Percentiles rank a stretch among this genome's conserved stretches.
phyloP scores from a whole-genome alignment of 2,888 invertebrate species.

The Agelastica alni region DNA sequence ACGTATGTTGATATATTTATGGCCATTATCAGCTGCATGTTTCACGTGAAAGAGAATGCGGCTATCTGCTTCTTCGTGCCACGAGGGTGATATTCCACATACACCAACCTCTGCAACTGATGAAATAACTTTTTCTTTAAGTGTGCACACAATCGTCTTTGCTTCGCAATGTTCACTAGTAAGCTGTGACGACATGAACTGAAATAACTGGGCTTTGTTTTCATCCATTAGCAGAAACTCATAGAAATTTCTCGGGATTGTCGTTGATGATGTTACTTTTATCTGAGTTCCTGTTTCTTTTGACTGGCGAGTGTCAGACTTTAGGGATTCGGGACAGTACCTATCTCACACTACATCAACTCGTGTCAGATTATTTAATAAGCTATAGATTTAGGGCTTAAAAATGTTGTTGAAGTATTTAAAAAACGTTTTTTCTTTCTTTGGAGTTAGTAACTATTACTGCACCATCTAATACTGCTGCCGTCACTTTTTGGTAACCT shows the following conservation, averaged over 20 bases:
- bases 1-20: no score
- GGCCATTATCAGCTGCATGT: no score
- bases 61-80: constrained; percentile 19
- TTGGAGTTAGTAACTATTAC: constrained; percentile 1
- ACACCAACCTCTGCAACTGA: constrained; percentile 8
- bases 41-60: no score
- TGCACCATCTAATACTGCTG: no score
- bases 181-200: no score
- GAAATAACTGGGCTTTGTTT: constrained; percentile 6
- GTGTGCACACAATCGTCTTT: no score
- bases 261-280: constrained; percentile 7
- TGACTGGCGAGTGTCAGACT: constrained; percentile 12
- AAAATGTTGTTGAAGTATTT: background rate
- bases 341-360: constrained; percentile 11
- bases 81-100: constrained; percentile 9
- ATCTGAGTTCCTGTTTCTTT: constrained; percentile 7
- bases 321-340: constrained; percentile 9
- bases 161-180: no score
- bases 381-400: constrained; percentile 6
- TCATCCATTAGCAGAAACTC: background rate
- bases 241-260: constrained; percentile 6
- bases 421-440: constrained; percentile 3
- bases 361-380: constrained; percentile 7
- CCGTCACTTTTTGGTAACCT: no score
- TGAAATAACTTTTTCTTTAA: constrained; percentile 12